Percentiles rank a stretch among this genome's conserved stretches.
These are phyloP conservation scores for Metridium senile DNA, from an alignment of 92 coral and sea anemone species.

Conservation along the genomic window DNA sequence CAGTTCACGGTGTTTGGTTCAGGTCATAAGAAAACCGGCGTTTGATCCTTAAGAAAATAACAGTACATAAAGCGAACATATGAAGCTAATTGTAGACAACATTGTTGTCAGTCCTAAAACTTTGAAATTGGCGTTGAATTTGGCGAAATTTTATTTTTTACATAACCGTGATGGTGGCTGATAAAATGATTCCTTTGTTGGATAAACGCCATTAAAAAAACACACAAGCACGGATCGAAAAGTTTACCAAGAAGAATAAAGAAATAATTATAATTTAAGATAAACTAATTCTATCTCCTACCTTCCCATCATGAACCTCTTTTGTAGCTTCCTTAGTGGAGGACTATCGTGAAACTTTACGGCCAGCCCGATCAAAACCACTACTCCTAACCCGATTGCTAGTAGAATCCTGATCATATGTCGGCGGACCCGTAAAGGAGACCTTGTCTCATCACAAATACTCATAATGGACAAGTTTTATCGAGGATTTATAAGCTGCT, in stretches of 20 bases:
- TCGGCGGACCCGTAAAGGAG: constrained; percentile 27
- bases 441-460: constrained; percentile 34
- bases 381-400: constrained; percentile 37
- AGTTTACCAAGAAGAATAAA: not conserved
- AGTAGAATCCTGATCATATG: constrained; percentile 29
- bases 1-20: no score
- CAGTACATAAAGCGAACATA: no score
- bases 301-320: constrained; percentile 93
- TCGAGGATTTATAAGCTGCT: no score
- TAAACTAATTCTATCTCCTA: no score
- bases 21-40: no score
- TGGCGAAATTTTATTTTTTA: no score
- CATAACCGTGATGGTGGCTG: no score
- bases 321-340: constrained; percentile 52
- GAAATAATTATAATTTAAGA: no score
- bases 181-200: not conserved
- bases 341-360: constrained; percentile 58
- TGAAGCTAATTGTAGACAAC: no score
- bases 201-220: not conserved
- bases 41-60: no score
- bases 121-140: no score
- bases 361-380: constrained; percentile 41
- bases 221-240: not conserved
- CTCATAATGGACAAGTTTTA: constrained; percentile 13
- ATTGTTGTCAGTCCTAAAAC: no score